Conservation (phyloP, 2,113 vertebrate genomes). For the Dinomys branickii region DNA sequence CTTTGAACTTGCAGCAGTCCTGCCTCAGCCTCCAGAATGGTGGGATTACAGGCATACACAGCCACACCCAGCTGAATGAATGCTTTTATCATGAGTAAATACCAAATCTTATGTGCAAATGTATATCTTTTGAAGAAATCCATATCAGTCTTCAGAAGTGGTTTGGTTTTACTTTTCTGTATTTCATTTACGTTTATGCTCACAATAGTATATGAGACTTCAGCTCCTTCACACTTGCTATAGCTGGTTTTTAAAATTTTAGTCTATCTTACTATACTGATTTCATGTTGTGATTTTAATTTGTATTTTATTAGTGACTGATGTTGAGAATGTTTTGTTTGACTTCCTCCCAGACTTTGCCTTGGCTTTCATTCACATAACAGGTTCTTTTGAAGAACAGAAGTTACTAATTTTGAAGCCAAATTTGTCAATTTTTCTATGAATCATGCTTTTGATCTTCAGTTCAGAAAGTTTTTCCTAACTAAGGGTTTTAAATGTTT, state of each 20-base stretch:
- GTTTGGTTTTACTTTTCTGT: not conserved
- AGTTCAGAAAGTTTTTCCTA: not conserved
- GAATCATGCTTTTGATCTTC: not conserved
- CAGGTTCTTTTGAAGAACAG: not conserved
- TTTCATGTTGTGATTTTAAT: not conserved
- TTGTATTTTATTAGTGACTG: not conserved
- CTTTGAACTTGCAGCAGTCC: not conserved
- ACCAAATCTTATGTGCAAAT: not conserved
- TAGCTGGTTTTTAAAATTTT: not conserved
- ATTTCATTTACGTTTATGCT: not conserved
- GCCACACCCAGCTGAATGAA: not conserved
- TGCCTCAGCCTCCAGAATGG: not conserved
- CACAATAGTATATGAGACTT: not conserved
- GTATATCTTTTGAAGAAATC: not conserved
- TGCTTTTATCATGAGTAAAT: slow-evolving; percentile 10
- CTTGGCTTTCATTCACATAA: not conserved
- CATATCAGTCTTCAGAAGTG: not conserved
- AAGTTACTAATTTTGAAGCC: not conserved
- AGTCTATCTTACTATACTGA: not conserved
- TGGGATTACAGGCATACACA: not conserved
- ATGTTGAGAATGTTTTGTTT: slow-evolving; percentile 10
- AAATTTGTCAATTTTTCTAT: not conserved
- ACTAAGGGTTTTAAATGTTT: not conserved
- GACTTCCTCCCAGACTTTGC: not conserved
- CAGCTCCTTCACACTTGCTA: not conserved